phyloP scores from a whole-genome alignment of 2,797 vertebrate genomes.

The Pipistrellus pygmaeus region DNA sequence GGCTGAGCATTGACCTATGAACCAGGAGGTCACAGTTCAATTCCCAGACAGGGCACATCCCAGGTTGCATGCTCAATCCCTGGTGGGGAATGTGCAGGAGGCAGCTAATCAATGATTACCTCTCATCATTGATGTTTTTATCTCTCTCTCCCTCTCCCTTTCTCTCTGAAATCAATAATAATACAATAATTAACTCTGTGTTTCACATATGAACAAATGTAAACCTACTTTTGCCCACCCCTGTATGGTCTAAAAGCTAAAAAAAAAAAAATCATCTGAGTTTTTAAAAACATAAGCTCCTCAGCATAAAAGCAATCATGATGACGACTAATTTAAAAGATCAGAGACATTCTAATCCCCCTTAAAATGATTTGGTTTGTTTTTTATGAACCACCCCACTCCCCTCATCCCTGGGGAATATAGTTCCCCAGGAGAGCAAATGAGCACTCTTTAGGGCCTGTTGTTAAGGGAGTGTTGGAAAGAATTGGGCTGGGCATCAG shows the following conservation, averaged over 20 bases:
- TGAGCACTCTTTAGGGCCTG: fast-evolving
- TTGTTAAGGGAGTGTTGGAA: background rate
- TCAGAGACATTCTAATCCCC: background rate
- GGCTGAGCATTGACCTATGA: too few relatives aligned
- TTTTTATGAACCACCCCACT: background rate
- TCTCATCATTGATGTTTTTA: too few relatives aligned
- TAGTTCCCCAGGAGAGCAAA: background rate
- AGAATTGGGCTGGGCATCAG: background rate
- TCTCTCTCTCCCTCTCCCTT: too few relatives aligned
- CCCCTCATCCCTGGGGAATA: background rate
- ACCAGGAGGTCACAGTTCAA: too few relatives aligned
- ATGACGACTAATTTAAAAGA: background rate
- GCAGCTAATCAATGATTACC: too few relatives aligned
- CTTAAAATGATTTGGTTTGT: background rate
- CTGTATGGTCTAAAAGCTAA: background rate
- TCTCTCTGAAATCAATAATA: too few relatives aligned
- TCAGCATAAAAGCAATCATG: background rate
- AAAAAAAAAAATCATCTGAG: background rate
- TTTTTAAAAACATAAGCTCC: slow-evolving; percentile 7
- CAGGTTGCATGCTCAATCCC: too few relatives aligned
- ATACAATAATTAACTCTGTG: too few relatives aligned
- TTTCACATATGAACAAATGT: background rate
- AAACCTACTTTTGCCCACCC: background rate
- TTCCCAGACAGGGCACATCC: too few relatives aligned
- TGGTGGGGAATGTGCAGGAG: too few relatives aligned